phyloP scores from a whole-genome alignment of 2,113 vertebrate genomes.

The Oophaga pumilio region DNA sequence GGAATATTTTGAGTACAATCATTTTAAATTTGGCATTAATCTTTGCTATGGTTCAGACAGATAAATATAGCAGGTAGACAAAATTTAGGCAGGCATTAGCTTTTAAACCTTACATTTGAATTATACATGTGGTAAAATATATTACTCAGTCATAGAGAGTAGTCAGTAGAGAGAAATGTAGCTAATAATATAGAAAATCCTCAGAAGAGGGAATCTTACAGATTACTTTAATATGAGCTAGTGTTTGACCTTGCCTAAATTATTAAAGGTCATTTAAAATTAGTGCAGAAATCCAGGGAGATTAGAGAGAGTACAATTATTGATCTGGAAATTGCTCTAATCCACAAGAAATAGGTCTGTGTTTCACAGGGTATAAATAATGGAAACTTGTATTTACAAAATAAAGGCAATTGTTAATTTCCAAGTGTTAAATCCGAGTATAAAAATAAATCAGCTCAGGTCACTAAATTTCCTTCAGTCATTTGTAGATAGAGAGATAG shows the following conservation, averaged over 20 bases:
- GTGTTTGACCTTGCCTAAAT: slow-evolving; percentile 18
- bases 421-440: neutral
- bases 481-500: neutral
- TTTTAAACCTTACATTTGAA: neutral
- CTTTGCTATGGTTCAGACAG: too few species aligned
- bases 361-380: neutral
- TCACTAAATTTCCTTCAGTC: neutral
- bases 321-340: slow-evolving; percentile 1
- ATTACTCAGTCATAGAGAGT: neutral
- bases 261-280: slow-evolving; percentile 35
- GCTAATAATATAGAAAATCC: neutral
- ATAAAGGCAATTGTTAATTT: neutral
- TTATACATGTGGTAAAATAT: neutral
- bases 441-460: neutral
- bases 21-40: too few species aligned
- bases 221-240: neutral
- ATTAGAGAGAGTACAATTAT: slow-evolving; percentile 13
- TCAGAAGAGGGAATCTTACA: neutral
- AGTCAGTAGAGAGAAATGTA: neutral
- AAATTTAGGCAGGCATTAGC: neutral
- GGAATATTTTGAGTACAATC: too few species aligned
- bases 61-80: too few species aligned
- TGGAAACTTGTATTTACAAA: neutral
- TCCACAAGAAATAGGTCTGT: neutral
- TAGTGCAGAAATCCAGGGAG: neutral